A percentile compares a stretch with the other conserved stretches of the same genome.
phyloP scores from a whole-genome alignment of 2,113 vertebrate genomes.

The Tetraodon nigroviridis region DNA sequence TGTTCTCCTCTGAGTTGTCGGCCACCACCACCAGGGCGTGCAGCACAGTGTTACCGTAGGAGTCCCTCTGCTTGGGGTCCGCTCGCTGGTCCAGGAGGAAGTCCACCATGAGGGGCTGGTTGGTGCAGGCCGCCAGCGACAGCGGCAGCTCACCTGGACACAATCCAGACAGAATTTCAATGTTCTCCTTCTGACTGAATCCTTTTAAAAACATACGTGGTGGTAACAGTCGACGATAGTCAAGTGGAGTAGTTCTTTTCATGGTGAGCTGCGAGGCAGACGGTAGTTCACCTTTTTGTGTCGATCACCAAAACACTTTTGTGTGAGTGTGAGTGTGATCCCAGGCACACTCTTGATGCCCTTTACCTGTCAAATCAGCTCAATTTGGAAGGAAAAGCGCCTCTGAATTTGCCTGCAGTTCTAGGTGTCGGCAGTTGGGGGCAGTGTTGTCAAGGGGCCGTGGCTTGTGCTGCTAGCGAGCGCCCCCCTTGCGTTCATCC shows the following conservation, averaged over 20 bases:
- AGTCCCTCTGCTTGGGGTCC: slow-evolving; percentile 72
- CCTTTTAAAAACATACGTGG: too few species aligned
- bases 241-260: too few species aligned
- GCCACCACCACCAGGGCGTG: slow-evolving; percentile 87
- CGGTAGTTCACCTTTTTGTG: too few species aligned
- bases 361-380: too few species aligned
- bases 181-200: neutral
- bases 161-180: neutral
- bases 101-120: slow-evolving; percentile 87
- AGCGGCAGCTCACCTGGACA: slow-evolving; percentile 87
- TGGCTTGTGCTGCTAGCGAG: neutral
- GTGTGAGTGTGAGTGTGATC: too few species aligned
- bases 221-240: too few species aligned
- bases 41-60: slow-evolving; percentile 87
- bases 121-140: slow-evolving; percentile 92
- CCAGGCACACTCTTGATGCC: too few species aligned
- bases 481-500: neutral
- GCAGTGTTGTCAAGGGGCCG: neutral
- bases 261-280: too few species aligned
- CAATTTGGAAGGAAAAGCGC: neutral
- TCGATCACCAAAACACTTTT: too few species aligned
- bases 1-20: slow-evolving; percentile 85
- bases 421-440: slow-evolving; percentile 1
- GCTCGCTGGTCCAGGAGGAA: slow-evolving; percentile 82
- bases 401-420: neutral